A percentile compares a stretch with the other conserved stretches of the same genome.
Evolutionary conservation across 2,888 invertebrate genomes (phyloP).

Genomic region (Aelia acuminata): DNA sequence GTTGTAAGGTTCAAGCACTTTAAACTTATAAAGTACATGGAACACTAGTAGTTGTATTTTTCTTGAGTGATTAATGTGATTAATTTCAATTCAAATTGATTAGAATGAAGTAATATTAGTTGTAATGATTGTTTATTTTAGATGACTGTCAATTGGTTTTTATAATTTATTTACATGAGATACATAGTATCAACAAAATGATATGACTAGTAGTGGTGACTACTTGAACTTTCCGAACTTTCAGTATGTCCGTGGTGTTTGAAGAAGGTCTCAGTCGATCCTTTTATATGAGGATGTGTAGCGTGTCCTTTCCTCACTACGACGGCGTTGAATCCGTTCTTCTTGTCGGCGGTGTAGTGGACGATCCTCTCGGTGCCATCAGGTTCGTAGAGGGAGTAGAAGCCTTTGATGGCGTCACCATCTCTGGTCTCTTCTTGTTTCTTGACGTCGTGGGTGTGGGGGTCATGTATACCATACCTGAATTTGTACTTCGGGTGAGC

Average conservation of each 20-base stretch:
- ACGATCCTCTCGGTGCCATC: slow-evolving; percentile 62
- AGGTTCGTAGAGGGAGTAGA: slow-evolving; percentile 60
- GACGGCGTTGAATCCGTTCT: slow-evolving; percentile 55
- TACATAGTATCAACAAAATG: neutral
- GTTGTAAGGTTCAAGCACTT: too few relatives aligned
- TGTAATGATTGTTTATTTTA: too few relatives aligned
- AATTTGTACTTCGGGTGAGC: slow-evolving; percentile 61
- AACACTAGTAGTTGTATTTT: too few relatives aligned
- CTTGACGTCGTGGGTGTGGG: slow-evolving; percentile 61
- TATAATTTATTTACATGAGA: neutral
- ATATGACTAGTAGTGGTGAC: neutral
- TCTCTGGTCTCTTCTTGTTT: slow-evolving; percentile 59
- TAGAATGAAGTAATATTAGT: too few relatives aligned
- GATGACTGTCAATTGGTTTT: neutral
- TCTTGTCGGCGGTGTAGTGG: slow-evolving; percentile 60
- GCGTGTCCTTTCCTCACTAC: slow-evolving; percentile 51
- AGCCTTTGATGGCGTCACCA: slow-evolving; percentile 61
- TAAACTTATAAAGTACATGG: too few relatives aligned
- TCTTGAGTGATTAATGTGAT: too few relatives aligned
- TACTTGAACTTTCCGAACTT: neutral
- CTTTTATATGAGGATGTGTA: neutral
- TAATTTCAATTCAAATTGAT: too few relatives aligned
- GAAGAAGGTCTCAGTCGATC: slow-evolving; percentile 48
- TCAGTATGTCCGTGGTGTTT: neutral
- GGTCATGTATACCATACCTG: slow-evolving; percentile 60